Evolutionary conservation across 2,113 vertebrate genomes (phyloP).

Genomic region (Pseudolaguvia tuberculata): DNA sequence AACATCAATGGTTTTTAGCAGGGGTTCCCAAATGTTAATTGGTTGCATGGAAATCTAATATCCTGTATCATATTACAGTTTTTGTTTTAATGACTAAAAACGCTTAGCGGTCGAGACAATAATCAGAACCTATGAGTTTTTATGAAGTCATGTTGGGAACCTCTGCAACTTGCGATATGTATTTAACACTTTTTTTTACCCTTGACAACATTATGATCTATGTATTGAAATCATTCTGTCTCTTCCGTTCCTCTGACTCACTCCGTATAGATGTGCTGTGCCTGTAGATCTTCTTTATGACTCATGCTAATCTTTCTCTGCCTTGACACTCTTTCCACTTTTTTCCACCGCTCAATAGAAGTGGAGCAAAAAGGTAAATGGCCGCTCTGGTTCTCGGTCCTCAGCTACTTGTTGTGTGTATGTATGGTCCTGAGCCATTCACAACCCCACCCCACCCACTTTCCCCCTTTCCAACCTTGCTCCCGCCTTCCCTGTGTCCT

Average conservation of each 20-base stretch:
- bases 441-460: conserved; percentile 67
- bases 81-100: neutral
- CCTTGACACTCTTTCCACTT: conserved; percentile 79
- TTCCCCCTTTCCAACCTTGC: conserved; percentile 54
- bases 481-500: neutral
- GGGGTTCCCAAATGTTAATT: conserved; percentile 26
- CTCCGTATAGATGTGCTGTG: conserved; percentile 56
- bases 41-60: conserved; percentile 1
- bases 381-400: conserved; percentile 79
- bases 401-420: conserved; percentile 85
- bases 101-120: neutral
- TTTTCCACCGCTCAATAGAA: conserved; percentile 99
- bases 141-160: conserved; percentile 3
- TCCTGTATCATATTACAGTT: conserved; percentile 49
- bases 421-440: conserved; percentile 75
- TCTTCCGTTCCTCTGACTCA: conserved; percentile 1
- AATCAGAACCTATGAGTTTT: neutral
- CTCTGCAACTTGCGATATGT: neutral
- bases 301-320: conserved; percentile 98
- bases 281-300: conserved; percentile 75
- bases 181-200: conserved; percentile 67
- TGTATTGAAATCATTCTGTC: conserved; percentile 19
- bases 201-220: conserved; percentile 45
- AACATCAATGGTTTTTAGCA: conserved; percentile 25
- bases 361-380: conserved; percentile 99